These are phyloP conservation scores for Drosophila pseudotakahashii DNA, from an alignment of 2,888 invertebrate species.

Conservation along the genomic window DNA sequence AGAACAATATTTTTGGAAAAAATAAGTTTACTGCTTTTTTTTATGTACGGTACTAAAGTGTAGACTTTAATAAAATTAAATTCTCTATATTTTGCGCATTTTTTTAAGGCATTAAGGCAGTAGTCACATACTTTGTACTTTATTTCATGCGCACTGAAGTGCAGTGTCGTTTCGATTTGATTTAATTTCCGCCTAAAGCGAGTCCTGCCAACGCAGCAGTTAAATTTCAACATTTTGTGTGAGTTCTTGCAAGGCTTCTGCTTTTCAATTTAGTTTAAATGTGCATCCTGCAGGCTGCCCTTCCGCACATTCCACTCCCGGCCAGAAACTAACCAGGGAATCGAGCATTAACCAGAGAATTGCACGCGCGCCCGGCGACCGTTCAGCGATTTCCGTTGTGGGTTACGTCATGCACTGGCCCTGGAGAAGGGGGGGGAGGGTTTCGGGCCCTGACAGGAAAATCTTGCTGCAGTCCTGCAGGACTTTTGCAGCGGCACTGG, in stretches of 20 bases:
- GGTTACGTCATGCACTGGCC: constrained; percentile 71
- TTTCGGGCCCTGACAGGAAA: constrained; percentile 37
- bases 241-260: constrained; percentile 36
- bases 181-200: constrained; percentile 43
- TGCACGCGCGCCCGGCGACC: constrained; percentile 59
- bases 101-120: background rate
- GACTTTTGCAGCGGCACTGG: constrained; percentile 34
- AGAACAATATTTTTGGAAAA: too few relatives aligned
- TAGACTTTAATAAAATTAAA: too few relatives aligned
- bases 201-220: constrained; percentile 12
- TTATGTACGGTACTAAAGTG: too few relatives aligned
- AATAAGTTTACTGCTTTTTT: too few relatives aligned
- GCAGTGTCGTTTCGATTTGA: constrained; percentile 33
- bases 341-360: constrained; percentile 52
- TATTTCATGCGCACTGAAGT: constrained; percentile 16
- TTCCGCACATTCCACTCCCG: background rate
- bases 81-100: too few relatives aligned
- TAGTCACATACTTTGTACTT: background rate
- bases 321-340: constrained; percentile 18
- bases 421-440: background rate
- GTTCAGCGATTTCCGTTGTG: constrained; percentile 68
- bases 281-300: constrained; percentile 32
- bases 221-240: constrained; percentile 29
- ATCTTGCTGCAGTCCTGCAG: constrained; percentile 63
- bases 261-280: constrained; percentile 51